Evolutionary conservation across 2,113 vertebrate species (phyloP).

Genomic region (Rhinogobius similis): DNA sequence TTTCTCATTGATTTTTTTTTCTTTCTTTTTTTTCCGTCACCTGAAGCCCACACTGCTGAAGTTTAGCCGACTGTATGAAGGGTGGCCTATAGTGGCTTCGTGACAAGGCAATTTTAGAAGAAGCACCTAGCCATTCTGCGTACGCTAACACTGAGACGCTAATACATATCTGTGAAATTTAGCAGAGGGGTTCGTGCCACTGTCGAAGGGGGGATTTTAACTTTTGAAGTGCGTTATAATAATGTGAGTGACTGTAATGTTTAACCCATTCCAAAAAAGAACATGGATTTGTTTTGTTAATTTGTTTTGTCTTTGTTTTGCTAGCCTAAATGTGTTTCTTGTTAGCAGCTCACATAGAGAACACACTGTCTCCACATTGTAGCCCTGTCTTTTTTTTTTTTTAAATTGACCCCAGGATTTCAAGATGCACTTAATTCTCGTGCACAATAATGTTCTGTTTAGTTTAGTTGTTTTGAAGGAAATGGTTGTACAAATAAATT

Average conservation of each 20-base stretch:
- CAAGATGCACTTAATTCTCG: constrained; percentile 44
- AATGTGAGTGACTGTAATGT: constrained; percentile 63
- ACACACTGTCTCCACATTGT: constrained; percentile 37
- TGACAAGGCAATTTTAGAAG: not conserved
- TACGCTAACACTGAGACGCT: constrained; percentile 74
- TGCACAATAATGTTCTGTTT: constrained; percentile 40
- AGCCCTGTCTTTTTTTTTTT: constrained; percentile 28
- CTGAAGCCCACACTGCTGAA: constrained; percentile 33
- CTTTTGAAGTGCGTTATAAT: constrained; percentile 62
- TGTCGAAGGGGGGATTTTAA: constrained; percentile 63
- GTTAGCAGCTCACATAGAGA: constrained; percentile 27
- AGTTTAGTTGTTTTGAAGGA: constrained; percentile 49
- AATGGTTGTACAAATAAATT: constrained; percentile 62
- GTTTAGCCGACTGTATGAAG: constrained; percentile 34
- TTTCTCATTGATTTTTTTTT: not conserved
- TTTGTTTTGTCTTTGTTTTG: constrained; percentile 11
- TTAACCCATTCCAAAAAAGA: constrained; percentile 65
- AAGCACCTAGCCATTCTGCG: constrained; percentile 68
- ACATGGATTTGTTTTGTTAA: constrained; percentile 21
- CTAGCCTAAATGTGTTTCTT: constrained; percentile 24
- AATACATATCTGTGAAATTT: constrained; percentile 78
- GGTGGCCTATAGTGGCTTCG: constrained; percentile 5
- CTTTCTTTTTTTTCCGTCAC: not conserved
- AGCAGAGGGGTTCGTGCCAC: constrained; percentile 77
- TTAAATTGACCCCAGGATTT: constrained; percentile 43